These are phyloP conservation scores for Pyrgus malvae DNA, from an alignment of 2,888 invertebrate genomes.

Conservation along the genomic window DNA sequence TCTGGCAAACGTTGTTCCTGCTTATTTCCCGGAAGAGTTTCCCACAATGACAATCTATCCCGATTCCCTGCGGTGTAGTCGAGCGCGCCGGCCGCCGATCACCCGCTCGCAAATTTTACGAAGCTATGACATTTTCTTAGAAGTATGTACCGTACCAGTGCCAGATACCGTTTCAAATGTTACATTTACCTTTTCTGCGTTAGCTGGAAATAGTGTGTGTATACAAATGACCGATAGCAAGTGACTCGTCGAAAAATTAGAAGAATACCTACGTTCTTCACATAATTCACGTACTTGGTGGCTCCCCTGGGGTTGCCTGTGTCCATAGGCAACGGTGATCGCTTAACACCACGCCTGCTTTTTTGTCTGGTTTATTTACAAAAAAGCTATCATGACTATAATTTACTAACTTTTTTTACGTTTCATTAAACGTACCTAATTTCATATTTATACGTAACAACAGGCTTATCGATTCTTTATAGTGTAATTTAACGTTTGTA, in stretches of 20 bases:
- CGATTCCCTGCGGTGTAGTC: constrained; percentile 53
- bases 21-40: constrained; percentile 46
- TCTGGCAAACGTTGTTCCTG: constrained; percentile 39
- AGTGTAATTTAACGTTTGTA: constrained; percentile 34
- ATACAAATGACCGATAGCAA: not conserved
- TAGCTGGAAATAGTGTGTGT: not conserved
- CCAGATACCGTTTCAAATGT: constrained; percentile 22
- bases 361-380: too few relatives aligned
- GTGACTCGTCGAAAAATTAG: not conserved
- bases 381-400: too few relatives aligned
- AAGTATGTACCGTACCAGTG: constrained; percentile 22
- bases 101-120: constrained; percentile 45
- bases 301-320: too few relatives aligned
- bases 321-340: too few relatives aligned
- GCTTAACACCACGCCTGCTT: too few relatives aligned
- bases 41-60: constrained; percentile 59
- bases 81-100: constrained; percentile 41
- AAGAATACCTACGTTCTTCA: too few relatives aligned
- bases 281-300: too few relatives aligned
- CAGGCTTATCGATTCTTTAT: constrained; percentile 36
- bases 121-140: constrained; percentile 54
- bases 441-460: constrained; percentile 31
- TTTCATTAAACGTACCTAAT: too few relatives aligned
- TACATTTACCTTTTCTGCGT: not conserved
- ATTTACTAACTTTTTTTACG: too few relatives aligned